Conservation (phyloP, 2,797 vertebrate genomes). For the Todus mexicanus region DNA sequence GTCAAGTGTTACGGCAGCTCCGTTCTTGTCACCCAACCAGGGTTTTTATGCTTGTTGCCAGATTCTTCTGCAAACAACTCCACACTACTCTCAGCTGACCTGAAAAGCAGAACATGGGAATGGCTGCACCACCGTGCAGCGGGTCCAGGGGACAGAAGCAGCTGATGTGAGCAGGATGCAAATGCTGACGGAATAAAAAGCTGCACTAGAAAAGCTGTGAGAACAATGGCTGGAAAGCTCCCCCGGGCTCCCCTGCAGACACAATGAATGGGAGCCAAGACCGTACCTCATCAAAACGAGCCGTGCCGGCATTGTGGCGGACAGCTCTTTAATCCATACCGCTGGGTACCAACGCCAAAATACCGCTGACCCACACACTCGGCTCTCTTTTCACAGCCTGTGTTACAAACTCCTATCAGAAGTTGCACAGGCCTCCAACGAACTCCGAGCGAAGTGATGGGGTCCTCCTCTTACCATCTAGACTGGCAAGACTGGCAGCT, state of each 20-base stretch:
- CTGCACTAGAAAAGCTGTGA: not conserved
- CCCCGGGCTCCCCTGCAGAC: not conserved
- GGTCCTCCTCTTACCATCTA: fast-evolving
- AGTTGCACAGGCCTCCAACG: not conserved
- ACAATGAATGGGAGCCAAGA: not conserved
- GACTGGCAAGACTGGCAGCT: not conserved
- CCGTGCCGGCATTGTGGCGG: not conserved
- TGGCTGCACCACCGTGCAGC: fast-evolving
- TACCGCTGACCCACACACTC: not conserved
- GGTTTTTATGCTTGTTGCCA: not conserved
- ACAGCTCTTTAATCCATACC: not conserved
- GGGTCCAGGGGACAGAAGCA: not conserved
- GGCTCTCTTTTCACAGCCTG: not conserved
- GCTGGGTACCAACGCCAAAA: not conserved
- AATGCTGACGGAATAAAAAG: not conserved
- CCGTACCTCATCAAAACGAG: not conserved
- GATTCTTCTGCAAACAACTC: not conserved
- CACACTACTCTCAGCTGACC: not conserved
- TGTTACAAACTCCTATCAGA: not conserved
- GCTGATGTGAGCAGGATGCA: not conserved
- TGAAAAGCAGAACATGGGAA: not conserved
- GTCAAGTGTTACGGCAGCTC: not conserved
- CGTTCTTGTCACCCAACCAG: not conserved
- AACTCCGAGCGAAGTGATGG: not conserved
- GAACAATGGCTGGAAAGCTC: constrained; percentile 27